phyloP scores from a whole-genome alignment of 1,140 invertebrate genomes.

The Pinna nobilis region DNA sequence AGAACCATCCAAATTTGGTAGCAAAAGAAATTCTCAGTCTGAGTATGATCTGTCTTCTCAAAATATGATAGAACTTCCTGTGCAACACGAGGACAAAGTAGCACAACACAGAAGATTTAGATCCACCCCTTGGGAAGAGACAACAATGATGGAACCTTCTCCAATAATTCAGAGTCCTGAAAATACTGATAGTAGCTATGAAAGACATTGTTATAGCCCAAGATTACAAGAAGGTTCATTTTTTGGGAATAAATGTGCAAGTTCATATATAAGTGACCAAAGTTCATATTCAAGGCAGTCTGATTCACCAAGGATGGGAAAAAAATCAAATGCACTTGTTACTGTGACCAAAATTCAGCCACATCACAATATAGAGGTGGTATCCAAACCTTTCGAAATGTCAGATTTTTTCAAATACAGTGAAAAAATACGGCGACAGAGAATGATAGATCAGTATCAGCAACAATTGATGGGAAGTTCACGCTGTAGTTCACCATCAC shows the following conservation, averaged over 20 bases:
- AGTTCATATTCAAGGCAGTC: slow-evolving; percentile 36
- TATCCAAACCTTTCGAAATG: slow-evolving; percentile 97
- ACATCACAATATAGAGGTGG: slow-evolving; percentile 83
- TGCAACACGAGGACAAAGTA: slow-evolving; percentile 45
- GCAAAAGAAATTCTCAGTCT: slow-evolving; percentile 54
- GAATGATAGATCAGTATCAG: slow-evolving; percentile 64
- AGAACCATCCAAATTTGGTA: slow-evolving; percentile 54
- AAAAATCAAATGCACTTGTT: slow-evolving; percentile 53
- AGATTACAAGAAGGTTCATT: slow-evolving; percentile 45
- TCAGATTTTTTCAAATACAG: slow-evolving; percentile 98
- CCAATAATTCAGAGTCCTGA: slow-evolving; percentile 47
- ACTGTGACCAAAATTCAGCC: slow-evolving; percentile 60
- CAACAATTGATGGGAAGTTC: slow-evolving; percentile 57
- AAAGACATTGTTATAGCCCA: slow-evolving; percentile 52
- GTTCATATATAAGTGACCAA: slow-evolving; percentile 32
- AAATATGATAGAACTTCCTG: slow-evolving; percentile 50
- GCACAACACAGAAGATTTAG: slow-evolving; percentile 20
- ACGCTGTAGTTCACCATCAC: slow-evolving; percentile 57
- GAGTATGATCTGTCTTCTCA: slow-evolving; percentile 46
- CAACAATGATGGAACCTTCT: slow-evolving; percentile 41
- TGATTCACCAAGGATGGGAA: slow-evolving; percentile 33
- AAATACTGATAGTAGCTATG: slow-evolving; percentile 8
- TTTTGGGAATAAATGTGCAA: slow-evolving; percentile 21
- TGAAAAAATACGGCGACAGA: slow-evolving; percentile 87
- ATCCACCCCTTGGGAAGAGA: slow-evolving; percentile 40